Conservation (phyloP, 2,888 invertebrate genomes). For the Dermolepida albohirtum region DNA sequence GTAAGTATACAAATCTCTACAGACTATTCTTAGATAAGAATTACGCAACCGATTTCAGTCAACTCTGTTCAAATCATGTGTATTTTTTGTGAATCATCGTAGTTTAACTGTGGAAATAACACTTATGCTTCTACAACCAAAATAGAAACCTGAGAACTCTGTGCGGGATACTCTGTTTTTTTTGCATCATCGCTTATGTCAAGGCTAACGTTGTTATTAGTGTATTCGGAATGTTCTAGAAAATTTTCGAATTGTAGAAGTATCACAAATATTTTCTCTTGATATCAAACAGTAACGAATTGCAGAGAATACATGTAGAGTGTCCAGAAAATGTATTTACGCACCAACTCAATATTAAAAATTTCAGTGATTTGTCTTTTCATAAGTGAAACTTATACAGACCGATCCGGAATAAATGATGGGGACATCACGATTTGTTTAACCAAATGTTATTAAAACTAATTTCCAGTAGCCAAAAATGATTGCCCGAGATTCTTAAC, state of each 20-base stretch:
- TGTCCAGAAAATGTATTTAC: too few relatives aligned
- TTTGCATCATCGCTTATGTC: slow-evolving; percentile 17
- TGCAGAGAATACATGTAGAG: too few relatives aligned
- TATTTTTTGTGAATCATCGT: slow-evolving; percentile 36
- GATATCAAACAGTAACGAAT: too few relatives aligned
- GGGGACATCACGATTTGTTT: too few relatives aligned
- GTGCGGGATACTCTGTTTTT: slow-evolving; percentile 5
- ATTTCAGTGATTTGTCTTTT: too few relatives aligned
- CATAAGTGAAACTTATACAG: too few relatives aligned
- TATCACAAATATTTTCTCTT: slow-evolving; percentile 8
- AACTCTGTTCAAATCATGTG: slow-evolving; percentile 19
- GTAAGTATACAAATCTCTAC: neutral
- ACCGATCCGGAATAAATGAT: too few relatives aligned
- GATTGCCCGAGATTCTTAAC: too few relatives aligned
- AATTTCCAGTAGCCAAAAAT: too few relatives aligned
- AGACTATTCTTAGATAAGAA: slow-evolving; percentile 34
- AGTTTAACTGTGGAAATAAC: slow-evolving; percentile 40
- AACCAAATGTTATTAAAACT: too few relatives aligned
- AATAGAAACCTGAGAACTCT: slow-evolving; percentile 38
- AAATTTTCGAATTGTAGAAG: neutral
- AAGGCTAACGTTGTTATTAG: slow-evolving; percentile 10
- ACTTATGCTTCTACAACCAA: slow-evolving; percentile 37
- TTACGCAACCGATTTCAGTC: slow-evolving; percentile 12
- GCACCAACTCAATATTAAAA: too few relatives aligned
- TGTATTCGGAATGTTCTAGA: slow-evolving; percentile 6